phyloP scores from a whole-genome alignment of 2,113 vertebrate species.

The Lasiurus cinereus region DNA sequence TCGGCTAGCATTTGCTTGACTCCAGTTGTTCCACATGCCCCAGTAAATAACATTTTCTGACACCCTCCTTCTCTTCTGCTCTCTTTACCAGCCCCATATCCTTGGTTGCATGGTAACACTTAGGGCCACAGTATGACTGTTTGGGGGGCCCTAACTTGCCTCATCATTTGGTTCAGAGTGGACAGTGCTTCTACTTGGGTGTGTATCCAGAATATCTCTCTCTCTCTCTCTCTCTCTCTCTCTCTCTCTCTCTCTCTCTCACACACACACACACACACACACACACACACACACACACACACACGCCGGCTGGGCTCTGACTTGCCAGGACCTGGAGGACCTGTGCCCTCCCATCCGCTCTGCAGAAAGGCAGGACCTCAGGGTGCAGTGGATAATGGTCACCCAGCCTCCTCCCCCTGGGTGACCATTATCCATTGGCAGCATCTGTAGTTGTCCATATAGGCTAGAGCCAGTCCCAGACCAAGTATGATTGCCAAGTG shows the following conservation, averaged over 20 bases:
- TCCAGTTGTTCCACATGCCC: neutral
- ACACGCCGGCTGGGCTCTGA: neutral
- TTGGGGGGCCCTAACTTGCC: neutral
- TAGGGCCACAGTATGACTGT: neutral
- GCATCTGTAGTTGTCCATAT: neutral
- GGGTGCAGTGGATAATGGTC: neutral
- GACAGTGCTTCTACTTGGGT: neutral
- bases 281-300: neutral
- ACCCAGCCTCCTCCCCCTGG: too few species aligned
- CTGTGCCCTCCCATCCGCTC: accelerated
- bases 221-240: too few species aligned
- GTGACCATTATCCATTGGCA: too few species aligned
- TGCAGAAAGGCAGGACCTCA: neutral
- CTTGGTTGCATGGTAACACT: neutral
- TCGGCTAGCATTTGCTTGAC: neutral
- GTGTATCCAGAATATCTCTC: neutral
- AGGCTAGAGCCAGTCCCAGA: neutral
- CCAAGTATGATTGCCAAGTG: neutral
- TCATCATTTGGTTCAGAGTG: neutral
- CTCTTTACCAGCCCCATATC: neutral
- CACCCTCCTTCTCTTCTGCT: neutral
- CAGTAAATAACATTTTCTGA: neutral
- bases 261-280: neutral
- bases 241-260: too few species aligned
- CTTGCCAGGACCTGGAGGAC: neutral